Base-by-base conservation (phyloP, 2,797 vertebrate species). In the Hozukius guyotensis region DNA sequence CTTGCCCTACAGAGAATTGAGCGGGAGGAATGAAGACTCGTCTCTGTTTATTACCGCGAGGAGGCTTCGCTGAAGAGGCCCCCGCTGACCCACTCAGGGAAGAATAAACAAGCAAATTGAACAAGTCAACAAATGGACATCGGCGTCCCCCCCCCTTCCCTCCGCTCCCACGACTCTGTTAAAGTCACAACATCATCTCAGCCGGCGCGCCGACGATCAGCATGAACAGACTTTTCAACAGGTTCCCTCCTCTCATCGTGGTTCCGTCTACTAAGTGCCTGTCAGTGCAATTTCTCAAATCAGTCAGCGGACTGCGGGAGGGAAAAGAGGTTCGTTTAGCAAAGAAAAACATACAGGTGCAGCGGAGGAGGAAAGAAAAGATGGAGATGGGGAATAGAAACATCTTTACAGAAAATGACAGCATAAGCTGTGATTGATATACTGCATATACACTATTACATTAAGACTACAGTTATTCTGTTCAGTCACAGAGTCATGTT, bases 21-120 rank as follows among this genome's bases (percentile, higher is more conserved):
- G 69, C 46, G 16, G 36, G 66, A 82, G 78, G 83, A 88, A 88
- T 63, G 81, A 73, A 84, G 84, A 85, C 84, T 16, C 81, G 89
- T 85, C 87, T 79, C 24, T 67, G 74, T 91, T 87, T 85, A 87
- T 90, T 88, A 88, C 84, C 8, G 79, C 31, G 81, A 87, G 78
- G 78, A 77, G 60, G 75, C 14, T 13, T 78, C 81, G 25, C 73
- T 31, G 72, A 68, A 72, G 88, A 84, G 85, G 75, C 83, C 78
- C 78, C 73, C 49, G 42, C 75, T 36, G 86, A 80, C 86, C 85
- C 88, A 75, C 84, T 79, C 81, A 61, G 83, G 83, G 75, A 72
- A 85, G 72, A 87, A 93, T 87, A 94, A 25, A 92, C 92, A 93
- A 94, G 91, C 87, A 93, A 85, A 87, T 62, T 76, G 55, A 29